phyloP scores from a whole-genome alignment of 2,113 vertebrate species.

The Lanius collurio region DNA sequence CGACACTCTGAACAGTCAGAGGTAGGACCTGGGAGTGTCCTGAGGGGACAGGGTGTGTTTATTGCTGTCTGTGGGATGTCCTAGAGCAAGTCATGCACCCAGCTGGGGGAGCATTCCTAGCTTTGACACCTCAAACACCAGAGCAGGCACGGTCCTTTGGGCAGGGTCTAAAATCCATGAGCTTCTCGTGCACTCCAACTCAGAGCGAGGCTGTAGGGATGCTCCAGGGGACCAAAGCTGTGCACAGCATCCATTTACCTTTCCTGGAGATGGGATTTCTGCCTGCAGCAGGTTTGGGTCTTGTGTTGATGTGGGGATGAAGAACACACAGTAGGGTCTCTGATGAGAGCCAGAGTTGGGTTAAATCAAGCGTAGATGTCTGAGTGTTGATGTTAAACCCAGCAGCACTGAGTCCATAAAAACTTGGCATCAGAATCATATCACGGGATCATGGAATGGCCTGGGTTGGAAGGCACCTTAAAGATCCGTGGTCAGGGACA shows the following conservation, averaged over 20 bases:
- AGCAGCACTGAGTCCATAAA: fast-evolving
- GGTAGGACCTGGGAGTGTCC: slow-evolving; percentile 77
- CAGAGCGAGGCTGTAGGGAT: neutral
- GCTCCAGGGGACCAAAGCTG: neutral
- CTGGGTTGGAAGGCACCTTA: neutral
- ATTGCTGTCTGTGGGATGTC: neutral
- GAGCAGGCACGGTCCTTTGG: neutral
- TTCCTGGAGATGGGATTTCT: neutral
- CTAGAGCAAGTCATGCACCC: neutral
- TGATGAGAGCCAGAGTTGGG: neutral
- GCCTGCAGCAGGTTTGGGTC: neutral
- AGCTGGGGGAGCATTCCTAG: neutral
- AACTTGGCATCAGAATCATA: neutral
- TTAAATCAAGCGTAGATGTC: neutral
- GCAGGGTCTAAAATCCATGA: neutral
- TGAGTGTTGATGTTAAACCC: neutral
- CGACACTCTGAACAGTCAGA: slow-evolving; percentile 89
- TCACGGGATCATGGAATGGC: neutral
- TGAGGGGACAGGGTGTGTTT: neutral
- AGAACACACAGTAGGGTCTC: neutral
- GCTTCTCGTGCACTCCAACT: fast-evolving
- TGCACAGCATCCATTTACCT: neutral
- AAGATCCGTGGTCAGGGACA: neutral
- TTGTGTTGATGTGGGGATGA: neutral
- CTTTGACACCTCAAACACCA: neutral